phyloP scores from a whole-genome alignment of 2,888 invertebrate genomes.

The Apamea monoglypha region DNA sequence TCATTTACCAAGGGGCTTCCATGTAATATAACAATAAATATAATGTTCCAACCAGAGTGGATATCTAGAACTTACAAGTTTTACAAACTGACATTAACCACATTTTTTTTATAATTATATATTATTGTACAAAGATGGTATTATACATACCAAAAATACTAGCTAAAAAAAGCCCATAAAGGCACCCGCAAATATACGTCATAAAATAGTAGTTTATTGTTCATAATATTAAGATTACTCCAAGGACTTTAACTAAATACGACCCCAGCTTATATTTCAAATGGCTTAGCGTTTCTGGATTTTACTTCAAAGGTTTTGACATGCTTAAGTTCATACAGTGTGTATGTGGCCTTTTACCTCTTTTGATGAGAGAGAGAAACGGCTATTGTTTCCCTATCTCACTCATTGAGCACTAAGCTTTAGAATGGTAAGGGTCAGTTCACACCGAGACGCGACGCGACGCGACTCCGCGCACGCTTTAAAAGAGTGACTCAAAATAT shows the following conservation, averaged over 20 bases:
- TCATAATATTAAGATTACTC: neutral
- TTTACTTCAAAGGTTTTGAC: slow-evolving; percentile 34
- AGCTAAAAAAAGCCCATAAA: no score
- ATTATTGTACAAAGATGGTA: no score
- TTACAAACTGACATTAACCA: no score
- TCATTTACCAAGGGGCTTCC: no score
- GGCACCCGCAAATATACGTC: neutral
- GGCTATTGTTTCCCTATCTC: neutral
- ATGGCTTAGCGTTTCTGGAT: slow-evolving; percentile 35
- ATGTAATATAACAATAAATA: no score
- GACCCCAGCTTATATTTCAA: neutral
- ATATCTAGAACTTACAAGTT: neutral
- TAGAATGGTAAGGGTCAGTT: no score
- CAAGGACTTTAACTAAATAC: neutral
- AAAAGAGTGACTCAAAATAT: no score
- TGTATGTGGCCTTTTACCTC: slow-evolving; percentile 2
- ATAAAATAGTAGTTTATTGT: neutral
- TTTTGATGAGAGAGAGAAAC: slow-evolving; percentile 16
- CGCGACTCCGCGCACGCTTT: no score
- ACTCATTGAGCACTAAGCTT: slow-evolving; percentile 3
- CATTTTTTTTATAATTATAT: no score
- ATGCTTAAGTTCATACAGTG: neutral
- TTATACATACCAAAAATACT: neutral
- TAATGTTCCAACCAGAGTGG: neutral
- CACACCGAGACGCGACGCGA: no score